Conservation (phyloP, 2,888 invertebrate species). For the Caenorhabditis sp. region DNA sequence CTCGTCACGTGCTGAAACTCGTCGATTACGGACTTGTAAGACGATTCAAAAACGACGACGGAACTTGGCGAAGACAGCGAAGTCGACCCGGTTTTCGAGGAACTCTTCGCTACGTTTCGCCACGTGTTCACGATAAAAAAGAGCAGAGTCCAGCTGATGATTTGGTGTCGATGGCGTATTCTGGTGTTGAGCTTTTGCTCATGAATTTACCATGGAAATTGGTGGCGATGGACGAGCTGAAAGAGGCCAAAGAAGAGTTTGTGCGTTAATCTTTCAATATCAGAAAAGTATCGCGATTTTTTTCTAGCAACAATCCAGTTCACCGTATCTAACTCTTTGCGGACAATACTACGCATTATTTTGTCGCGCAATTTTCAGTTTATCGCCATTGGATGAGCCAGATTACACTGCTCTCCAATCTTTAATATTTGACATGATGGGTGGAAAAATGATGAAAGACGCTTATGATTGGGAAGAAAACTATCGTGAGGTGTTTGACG, state of each 20-base stretch:
- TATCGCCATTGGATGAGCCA: conserved; percentile 47
- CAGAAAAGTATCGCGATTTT: neutral
- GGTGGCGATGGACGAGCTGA: conserved; percentile 31
- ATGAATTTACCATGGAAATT: conserved; percentile 53
- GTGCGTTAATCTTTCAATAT: conserved; percentile 12
- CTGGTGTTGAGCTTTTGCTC: conserved; percentile 46
- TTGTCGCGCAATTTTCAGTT: conserved; percentile 45
- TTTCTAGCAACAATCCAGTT: conserved; percentile 22
- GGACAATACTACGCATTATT: conserved; percentile 24
- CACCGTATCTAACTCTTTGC: conserved; percentile 18
- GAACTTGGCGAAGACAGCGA: conserved; percentile 37
- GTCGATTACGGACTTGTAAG: conserved; percentile 56
- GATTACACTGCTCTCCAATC: conserved; percentile 51
- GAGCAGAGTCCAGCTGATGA: conserved; percentile 56
- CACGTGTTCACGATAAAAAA: conserved; percentile 44
- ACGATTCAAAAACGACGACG: conserved; percentile 42
- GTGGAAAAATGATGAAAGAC: conserved; percentile 42
- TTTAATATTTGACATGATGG: conserved; percentile 41
- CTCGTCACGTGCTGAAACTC: conserved; percentile 42
- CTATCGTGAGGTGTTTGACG: conserved; percentile 6
- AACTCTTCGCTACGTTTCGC: conserved; percentile 63
- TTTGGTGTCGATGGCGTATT: conserved; percentile 49
- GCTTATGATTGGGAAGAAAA: conserved; percentile 59
- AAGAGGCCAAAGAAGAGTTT: conserved; percentile 45
- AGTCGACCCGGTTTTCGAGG: conserved; percentile 50